phyloP scores from a whole-genome alignment of 2,113 vertebrate species.

The Apus apus region DNA sequence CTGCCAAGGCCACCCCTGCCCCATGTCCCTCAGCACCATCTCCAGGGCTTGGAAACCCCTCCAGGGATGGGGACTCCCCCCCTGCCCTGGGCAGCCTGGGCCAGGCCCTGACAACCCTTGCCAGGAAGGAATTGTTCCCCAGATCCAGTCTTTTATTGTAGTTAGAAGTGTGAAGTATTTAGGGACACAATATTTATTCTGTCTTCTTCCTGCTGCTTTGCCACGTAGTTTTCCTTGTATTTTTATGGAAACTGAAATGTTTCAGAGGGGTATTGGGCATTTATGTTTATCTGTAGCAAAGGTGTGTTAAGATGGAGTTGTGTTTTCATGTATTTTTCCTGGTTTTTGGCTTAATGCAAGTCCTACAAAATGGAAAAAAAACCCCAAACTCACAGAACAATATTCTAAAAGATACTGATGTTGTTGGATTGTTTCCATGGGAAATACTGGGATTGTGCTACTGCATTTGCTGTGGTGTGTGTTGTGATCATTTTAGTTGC shows the following conservation, averaged over 20 bases:
- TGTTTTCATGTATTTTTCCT: not conserved
- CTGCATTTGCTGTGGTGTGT: not conserved
- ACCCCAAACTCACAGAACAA: not conserved
- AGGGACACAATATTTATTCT: not conserved
- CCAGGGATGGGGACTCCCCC: too few relatives aligned
- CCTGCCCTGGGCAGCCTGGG: too few relatives aligned
- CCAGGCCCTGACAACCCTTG: too few relatives aligned
- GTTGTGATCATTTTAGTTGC: too few relatives aligned
- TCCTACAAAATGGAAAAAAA: not conserved
- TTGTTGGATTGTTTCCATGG: not conserved
- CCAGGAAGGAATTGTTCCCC: too few relatives aligned
- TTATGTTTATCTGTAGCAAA: not conserved
- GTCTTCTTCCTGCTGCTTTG: not conserved
- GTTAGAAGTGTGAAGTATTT: not conserved
- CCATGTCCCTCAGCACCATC: too few relatives aligned
- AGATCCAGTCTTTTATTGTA: too few relatives aligned
- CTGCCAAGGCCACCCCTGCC: too few relatives aligned
- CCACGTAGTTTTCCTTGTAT: not conserved
- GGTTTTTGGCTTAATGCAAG: not conserved
- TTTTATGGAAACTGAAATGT: not conserved
- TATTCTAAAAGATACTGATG: not conserved
- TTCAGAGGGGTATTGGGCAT: not conserved
- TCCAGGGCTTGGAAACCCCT: too few relatives aligned
- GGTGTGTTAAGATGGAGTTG: too few relatives aligned
- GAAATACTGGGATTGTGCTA: not conserved